Base-by-base conservation (phyloP, 2,797 vertebrate genomes). In the Oreortyx pictus region DNA sequence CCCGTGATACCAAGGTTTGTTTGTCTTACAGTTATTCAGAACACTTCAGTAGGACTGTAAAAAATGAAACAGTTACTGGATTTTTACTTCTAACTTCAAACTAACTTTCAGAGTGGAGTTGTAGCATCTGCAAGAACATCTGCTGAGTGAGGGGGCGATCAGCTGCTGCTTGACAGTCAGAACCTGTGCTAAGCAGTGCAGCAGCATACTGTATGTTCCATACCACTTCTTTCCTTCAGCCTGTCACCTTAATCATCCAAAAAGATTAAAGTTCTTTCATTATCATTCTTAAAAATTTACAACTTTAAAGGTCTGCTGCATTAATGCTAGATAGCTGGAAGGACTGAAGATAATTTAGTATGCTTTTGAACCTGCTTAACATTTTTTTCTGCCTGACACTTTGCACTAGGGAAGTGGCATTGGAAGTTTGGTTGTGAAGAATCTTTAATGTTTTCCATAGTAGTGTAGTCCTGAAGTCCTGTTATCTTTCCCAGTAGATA, bases 1-100 rank as follows among this genome's bases (percentile, higher is more conserved):
- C 15, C 31, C 23, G 3, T 0, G 0, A 57, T 49, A 60, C 14
- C 44, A 57, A 19, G 62, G n/a, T 56, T 66, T 9, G 14, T 41
- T n/a, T 6, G 24, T 33, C 46, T 80, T 72, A 19, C 16, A 65
- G 25, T 35, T 72, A 12, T 29, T 25, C 12, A 16, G 60, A 79
- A 75, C 54, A 29, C 35, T 65, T 61, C 24, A 61, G 54, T 4
- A 77, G 24, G 61, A 37, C 23, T 75, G 52, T 44, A 50, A 50
- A 77, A 72, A 92, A 37, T 20, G 15, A 35, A 72, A 19, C 9
- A 31, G 1, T 68, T 64, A 39, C 9, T 81, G 50, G 2, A 50
- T 52, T 80, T 77, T 83, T 75, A 27, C 37, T 83, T 76, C 1
- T 2, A 44, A 25, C 14, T 82, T 74, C 33, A 77, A 72, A 50